A percentile compares a stretch with the other conserved stretches of the same genome.
Conservation (phyloP, 2,888 invertebrate species). For the Latrodectus hesperus region DNA sequence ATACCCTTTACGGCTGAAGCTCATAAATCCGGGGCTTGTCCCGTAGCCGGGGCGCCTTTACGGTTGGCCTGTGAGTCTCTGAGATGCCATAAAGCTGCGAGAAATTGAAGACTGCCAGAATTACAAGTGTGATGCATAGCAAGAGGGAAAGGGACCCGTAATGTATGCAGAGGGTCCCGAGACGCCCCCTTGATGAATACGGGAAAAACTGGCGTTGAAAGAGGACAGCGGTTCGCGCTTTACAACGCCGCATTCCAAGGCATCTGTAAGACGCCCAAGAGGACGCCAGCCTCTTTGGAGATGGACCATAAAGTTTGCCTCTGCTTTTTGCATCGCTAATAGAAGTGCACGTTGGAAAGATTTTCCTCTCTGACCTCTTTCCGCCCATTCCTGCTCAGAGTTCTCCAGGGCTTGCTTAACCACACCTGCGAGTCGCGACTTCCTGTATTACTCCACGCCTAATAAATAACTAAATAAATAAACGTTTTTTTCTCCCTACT, state of each 20-base stretch:
- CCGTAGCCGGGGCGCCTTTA: constrained; percentile 59
- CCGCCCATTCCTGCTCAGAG: constrained; percentile 49
- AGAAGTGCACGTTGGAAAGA: constrained; percentile 51
- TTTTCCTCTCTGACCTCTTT: constrained; percentile 56
- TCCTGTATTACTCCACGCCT: constrained; percentile 19
- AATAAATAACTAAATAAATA: constrained; percentile 9
- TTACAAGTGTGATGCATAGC: constrained; percentile 67
- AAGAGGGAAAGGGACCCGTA: constrained; percentile 37
- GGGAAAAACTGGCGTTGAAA: constrained; percentile 53
- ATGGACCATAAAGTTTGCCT: constrained; percentile 65
- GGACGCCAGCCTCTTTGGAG: constrained; percentile 50
- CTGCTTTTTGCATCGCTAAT: constrained; percentile 68
- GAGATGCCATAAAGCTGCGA: constrained; percentile 67
- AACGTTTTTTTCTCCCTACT: constrained; percentile 7
- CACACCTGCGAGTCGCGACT: constrained; percentile 34
- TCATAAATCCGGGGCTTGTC: constrained; percentile 66
- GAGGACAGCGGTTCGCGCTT: constrained; percentile 67
- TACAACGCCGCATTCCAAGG: constrained; percentile 52
- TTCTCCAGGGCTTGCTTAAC: constrained; percentile 50
- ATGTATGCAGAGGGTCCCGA: constrained; percentile 64
- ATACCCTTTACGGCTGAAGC: constrained; percentile 64
- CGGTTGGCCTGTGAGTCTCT: constrained; percentile 61
- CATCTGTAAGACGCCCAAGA: constrained; percentile 54
- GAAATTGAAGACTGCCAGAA: constrained; percentile 69
- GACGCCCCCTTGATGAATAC: constrained; percentile 61